Evolutionary conservation across 2,113 vertebrate species (phyloP).

Genomic region (Clarias magur): DNA sequence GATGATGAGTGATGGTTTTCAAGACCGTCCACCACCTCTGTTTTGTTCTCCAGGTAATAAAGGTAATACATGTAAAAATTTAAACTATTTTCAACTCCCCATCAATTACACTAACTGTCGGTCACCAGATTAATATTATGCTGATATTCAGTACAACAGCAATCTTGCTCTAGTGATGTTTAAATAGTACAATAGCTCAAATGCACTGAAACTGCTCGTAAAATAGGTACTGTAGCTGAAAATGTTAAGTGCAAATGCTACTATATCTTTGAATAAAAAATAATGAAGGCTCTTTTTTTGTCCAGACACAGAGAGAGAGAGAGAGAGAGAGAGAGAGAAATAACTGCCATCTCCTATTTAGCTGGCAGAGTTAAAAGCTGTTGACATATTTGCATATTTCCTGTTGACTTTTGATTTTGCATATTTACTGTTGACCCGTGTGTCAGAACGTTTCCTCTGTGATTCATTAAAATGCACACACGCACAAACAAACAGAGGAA

Average conservation of each 20-base stretch:
- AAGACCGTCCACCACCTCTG: too few species aligned
- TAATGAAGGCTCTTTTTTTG: not conserved
- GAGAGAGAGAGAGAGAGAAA: not conserved
- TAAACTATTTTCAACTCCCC: too few species aligned
- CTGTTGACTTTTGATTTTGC: conserved; percentile 27
- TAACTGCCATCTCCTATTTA: not conserved
- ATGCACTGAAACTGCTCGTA: not conserved
- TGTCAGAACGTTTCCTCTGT: not conserved
- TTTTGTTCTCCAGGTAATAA: too few species aligned
- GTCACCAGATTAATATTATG: too few species aligned
- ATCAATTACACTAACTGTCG: too few species aligned
- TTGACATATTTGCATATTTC: conserved; percentile 38
- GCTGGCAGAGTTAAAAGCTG: not conserved
- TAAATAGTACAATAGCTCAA: not conserved
- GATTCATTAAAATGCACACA: conserved; percentile 8
- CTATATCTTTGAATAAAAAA: not conserved
- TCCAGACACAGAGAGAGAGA: not conserved
- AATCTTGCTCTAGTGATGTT: too few species aligned
- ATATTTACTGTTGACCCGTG: conserved; percentile 25
- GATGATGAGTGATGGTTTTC: too few species aligned
- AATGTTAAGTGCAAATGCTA: not conserved
- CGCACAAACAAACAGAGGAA: not conserved
- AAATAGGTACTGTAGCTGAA: not conserved
- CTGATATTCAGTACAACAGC: too few species aligned
- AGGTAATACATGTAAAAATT: too few species aligned